Percentiles rank a stretch among this genome's conserved stretches.
Conservation (phyloP, 1,140 invertebrate genomes). For the Choristoneura fumiferana region DNA sequence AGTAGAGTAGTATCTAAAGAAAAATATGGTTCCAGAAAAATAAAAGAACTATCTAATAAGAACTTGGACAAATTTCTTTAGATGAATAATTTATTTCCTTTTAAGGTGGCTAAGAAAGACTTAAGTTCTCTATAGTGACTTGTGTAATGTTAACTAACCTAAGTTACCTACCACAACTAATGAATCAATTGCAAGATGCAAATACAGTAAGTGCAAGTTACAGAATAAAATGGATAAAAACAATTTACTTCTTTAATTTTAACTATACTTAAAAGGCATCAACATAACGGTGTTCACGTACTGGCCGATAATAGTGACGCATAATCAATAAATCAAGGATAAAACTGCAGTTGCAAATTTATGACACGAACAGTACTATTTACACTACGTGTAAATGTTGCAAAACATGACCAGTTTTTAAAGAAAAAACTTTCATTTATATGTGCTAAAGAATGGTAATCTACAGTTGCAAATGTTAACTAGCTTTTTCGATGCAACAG, state of each 20-base stretch:
- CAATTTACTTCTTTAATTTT: background rate
- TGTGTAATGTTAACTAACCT: too few species aligned
- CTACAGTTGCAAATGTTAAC: background rate
- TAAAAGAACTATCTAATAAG: too few species aligned
- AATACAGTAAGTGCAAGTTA: background rate
- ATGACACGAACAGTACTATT: conserved; percentile 22
- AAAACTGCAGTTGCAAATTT: conserved; percentile 49
- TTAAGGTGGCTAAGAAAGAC: too few species aligned
- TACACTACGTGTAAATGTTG: background rate
- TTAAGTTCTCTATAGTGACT: too few species aligned
- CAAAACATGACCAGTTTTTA: conserved; percentile 12
- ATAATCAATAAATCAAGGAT: conserved; percentile 63
- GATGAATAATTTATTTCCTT: too few species aligned
- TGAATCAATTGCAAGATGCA: background rate
- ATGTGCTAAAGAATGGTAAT: background rate
- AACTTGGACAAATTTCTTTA: too few species aligned
- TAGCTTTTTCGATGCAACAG: background rate
- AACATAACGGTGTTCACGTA: conserved; percentile 15
- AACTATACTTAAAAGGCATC: conserved; percentile 1
- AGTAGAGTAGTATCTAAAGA: too few species aligned
- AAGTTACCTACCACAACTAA: background rate
- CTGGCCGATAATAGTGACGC: conserved; percentile 35
- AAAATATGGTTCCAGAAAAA: too few species aligned
- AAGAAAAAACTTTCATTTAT: background rate
- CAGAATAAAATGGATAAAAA: background rate